Evolutionary conservation across 92 coral and sea anemone species (phyloP), one percentile per base, ranked within the genome.

Genomic region (Heliopora coerulea): DNA sequence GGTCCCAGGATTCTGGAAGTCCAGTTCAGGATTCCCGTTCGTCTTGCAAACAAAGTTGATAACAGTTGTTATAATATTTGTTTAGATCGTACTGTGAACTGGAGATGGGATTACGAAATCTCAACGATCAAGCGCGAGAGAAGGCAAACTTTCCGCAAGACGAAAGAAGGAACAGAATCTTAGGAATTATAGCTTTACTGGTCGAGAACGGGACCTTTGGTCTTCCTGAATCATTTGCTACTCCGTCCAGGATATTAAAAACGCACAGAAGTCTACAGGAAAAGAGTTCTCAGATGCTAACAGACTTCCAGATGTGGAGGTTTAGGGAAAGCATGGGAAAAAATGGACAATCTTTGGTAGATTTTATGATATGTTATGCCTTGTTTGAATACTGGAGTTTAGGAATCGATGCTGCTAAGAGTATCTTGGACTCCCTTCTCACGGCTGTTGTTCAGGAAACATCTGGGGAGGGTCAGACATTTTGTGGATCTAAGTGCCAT

Each of bases 351-450:
- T 41, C 76, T 31, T 64, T 76, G 13, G 85, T 90, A 15, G 87
- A 95, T 80, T 63, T 84, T 18, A 72, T 85, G 56, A 83, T 83
- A 40, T 90, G 96, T 77, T 77, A 81, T 82, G 85, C 80, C 35
- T 57, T 90, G 74, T 95, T 95, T 84, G 85, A 85, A 34, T 90
- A 95, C 75, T 86, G 87, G 73, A 81, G 89, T 46, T 65, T 82
- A 25, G 96, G 99, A 15, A 76, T 95, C 48, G 74, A 84, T 57
- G 89, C 85, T 56, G 88, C 89, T 15, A 66, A 77, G 24, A 73
- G 41, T 46, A 79, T 80, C 58, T 83, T 84, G 37, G 82, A 88
- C 49, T 68, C 74, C 1, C 57, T 80, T 18, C 30, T 91, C 67
- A 58, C 75, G 12, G 69, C 64, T 20, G 27, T 78, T 10, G 52